These are phyloP conservation scores for Lasius fuliginosus DNA, from an alignment of 2,888 invertebrate species.

Conservation along the genomic window DNA sequence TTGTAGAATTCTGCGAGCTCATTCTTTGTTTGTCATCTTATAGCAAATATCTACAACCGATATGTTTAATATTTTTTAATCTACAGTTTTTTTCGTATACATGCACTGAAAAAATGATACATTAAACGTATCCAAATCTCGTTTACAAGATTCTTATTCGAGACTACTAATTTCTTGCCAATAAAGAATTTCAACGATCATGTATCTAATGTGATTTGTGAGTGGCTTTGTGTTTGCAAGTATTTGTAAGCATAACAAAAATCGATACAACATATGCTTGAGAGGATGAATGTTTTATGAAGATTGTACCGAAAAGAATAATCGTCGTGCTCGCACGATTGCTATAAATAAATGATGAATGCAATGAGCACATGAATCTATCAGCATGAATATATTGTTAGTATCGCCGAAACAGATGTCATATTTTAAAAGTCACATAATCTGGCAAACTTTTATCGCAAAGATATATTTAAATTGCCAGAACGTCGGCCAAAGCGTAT, in stretches of 20 bases:
- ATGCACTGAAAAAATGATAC: neutral
- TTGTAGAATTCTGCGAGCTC: conserved; percentile 14
- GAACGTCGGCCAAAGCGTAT: neutral
- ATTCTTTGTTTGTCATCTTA: conserved; percentile 12
- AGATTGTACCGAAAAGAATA: conserved; percentile 8
- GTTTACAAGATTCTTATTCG: conserved; percentile 20
- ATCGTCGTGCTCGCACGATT: neutral
- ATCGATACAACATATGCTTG: neutral
- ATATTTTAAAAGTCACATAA: neutral
- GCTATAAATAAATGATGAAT: neutral
- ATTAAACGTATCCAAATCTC: neutral
- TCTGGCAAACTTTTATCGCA: neutral
- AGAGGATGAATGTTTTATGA: neutral
- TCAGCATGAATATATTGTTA: neutral
- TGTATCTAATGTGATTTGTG: conserved; percentile 1
- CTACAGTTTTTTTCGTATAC: neutral
- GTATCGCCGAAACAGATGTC: neutral
- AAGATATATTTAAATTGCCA: neutral
- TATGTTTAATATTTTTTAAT: conserved; percentile 26
- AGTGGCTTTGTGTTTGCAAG: conserved; percentile 20
- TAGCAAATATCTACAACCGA: conserved; percentile 9
- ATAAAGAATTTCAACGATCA: neutral
- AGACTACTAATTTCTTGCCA: conserved; percentile 6
- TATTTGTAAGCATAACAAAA: neutral
- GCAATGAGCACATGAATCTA: neutral